A percentile compares a stretch with the other conserved stretches of the same genome.
Conservation (phyloP, 2,113 vertebrate genomes). For the Melanerpes formicivorus region DNA sequence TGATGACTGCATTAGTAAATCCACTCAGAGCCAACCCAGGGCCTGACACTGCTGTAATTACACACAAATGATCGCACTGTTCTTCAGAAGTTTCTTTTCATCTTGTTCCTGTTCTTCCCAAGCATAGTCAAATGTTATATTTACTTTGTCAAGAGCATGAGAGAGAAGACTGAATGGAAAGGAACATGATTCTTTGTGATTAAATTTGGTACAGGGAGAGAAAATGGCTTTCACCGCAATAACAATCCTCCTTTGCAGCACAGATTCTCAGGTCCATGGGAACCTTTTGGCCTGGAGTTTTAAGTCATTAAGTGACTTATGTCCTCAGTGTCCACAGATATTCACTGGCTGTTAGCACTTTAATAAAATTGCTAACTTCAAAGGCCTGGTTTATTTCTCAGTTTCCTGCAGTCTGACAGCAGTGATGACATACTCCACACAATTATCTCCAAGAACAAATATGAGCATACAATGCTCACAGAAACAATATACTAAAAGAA, state of each 20-base stretch:
- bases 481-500: neutral
- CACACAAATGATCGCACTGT: neutral
- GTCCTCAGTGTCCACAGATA: neutral
- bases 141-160: neutral
- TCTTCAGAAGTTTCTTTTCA: conserved; percentile 12
- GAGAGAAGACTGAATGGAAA: neutral
- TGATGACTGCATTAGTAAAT: neutral
- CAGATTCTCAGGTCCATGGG: neutral
- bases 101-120: neutral
- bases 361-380: conserved; percentile 3
- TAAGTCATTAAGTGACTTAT: neutral
- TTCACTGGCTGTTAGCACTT: neutral
- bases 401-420: neutral
- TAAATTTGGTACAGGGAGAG: neutral
- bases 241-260: neutral
- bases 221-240: neutral
- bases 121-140: neutral
- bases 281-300: conserved; percentile 2
- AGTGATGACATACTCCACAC: neutral
- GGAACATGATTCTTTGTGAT: neutral
- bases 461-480: neutral
- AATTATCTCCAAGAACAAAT: neutral
- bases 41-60: neutral
- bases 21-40: neutral
- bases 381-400: conserved; percentile 11